Evolutionary conservation across 2,797 vertebrate species (phyloP), one percentile per base, ranked within the genome.

Genomic region (Tokudaia muenninki): DNA sequence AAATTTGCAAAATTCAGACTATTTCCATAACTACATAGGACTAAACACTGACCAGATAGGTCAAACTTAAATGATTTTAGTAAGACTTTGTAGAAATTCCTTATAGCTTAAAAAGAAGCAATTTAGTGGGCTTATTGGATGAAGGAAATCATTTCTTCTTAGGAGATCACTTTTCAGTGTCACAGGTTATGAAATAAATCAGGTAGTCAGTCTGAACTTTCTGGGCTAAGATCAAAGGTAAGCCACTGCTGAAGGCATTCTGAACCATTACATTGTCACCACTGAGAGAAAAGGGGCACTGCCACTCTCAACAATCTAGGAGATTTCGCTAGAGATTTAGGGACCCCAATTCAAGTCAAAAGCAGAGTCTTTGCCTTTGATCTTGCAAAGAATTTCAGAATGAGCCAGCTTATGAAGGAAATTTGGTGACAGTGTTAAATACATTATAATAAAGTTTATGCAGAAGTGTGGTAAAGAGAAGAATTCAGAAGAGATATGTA

Each of bases 1-100:
- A 89, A 24, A 78, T 59, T 29, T 90, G 11, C 14, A 83, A 94
- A 95, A 84, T 95, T 87, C n/a, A 90, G 70, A 9, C 63, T 0
- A 84, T 84, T 90, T 92, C 6, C 9, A 95, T 70, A 94, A 79
- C 16, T 89, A 63, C n/a, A 78, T 52, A 75, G 1, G 0, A 31
- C n/a, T 77, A 50, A 72, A 4, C 24, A 34, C 29, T 47, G 78
- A 79, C 44, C 5, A 79, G 74, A 70, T 31, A 63, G 3, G 6
- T 55, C 21, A 92, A 88, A 47, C 44, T 6, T 34, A 3, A 65
- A n/a, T 70, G 0, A 3, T 52, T 79, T 87, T 63, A 79, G 37
- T 50, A 37, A 13, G 9, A 78, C 10, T 89, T 92, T 94, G 3
- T 52, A 78, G 0, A 96, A 94, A 90, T 75, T 77, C 50, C 3